These are phyloP conservation scores for Thaumatotibia leucotreta DNA, from an alignment of 1,140 invertebrate genomes.

Conservation along the genomic window DNA sequence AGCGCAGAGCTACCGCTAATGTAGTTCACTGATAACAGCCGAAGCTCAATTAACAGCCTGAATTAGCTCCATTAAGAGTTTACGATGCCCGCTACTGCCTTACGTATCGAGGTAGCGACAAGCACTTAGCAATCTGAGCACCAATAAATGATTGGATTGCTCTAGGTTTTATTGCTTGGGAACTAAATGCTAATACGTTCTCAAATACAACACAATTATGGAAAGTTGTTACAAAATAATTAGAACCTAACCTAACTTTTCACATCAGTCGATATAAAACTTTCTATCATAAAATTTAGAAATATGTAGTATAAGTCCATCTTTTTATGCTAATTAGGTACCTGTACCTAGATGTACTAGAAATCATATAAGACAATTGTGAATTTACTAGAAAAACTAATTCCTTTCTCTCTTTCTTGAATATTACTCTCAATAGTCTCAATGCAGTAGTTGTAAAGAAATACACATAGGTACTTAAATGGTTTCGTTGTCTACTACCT, in stretches of 20 bases:
- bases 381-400: too few species aligned
- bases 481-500: not conserved
- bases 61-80: constrained; percentile 74
- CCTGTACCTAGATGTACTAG: too few species aligned
- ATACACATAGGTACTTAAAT: too few species aligned
- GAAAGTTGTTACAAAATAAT: not conserved
- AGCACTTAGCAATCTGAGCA: not conserved
- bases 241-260: not conserved
- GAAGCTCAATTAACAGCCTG: constrained; percentile 73
- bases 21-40: constrained; percentile 55
- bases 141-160: not conserved
- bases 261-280: too few species aligned
- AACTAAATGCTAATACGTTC: not conserved
- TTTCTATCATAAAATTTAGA: too few species aligned
- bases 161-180: not conserved
- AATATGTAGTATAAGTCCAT: too few species aligned
- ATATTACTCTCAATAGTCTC: too few species aligned
- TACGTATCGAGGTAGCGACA: constrained; percentile 40
- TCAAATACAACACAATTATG: not conserved
- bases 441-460: too few species aligned
- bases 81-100: constrained; percentile 70
- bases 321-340: too few species aligned
- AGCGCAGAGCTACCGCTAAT: constrained; percentile 44
- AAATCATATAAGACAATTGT: too few species aligned
- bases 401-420: too few species aligned